These are phyloP conservation scores for Tortricodes alternella DNA, from an alignment of 2,888 invertebrate species.

Conservation along the genomic window DNA sequence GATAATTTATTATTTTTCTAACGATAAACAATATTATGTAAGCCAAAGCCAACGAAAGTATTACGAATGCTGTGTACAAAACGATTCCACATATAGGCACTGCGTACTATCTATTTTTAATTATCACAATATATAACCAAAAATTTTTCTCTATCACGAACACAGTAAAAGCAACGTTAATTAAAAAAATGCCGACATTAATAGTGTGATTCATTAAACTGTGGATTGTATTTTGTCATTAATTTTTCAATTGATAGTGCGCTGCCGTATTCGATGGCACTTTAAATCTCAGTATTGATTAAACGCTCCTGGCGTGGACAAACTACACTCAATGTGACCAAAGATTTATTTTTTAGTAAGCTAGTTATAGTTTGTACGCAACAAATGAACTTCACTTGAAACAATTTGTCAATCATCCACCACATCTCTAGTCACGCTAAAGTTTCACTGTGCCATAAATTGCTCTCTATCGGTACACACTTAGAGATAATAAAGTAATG, in stretches of 20 bases:
- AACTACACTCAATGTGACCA: constrained; percentile 75
- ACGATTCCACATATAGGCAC: constrained; percentile 39
- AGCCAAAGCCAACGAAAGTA: constrained; percentile 73
- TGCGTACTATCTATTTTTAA: constrained; percentile 1
- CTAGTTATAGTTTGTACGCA: constrained; percentile 34
- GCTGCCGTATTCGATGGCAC: constrained; percentile 1
- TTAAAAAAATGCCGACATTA: too few relatives aligned
- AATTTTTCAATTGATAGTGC: neutral
- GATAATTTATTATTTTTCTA: constrained; percentile 39
- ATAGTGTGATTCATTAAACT: too few relatives aligned
- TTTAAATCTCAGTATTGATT: constrained; percentile 8
- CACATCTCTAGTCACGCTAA: constrained; percentile 65
- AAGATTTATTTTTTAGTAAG: constrained; percentile 67
- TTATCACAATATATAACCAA: neutral
- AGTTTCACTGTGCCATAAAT: constrained; percentile 66
- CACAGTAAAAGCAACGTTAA: too few relatives aligned
- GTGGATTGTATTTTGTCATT: too few relatives aligned
- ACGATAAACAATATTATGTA: constrained; percentile 55
- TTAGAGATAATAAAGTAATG: constrained; percentile 40
- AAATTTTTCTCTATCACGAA: neutral
- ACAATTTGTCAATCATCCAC: constrained; percentile 48
- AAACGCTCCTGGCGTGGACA: constrained; percentile 35
- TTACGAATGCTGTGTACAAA: constrained; percentile 57
- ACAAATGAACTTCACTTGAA: constrained; percentile 43
- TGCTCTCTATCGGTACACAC: constrained; percentile 51